phyloP scores from a whole-genome alignment of 2,113 vertebrate genomes.

The Cercopithecus mona region DNA sequence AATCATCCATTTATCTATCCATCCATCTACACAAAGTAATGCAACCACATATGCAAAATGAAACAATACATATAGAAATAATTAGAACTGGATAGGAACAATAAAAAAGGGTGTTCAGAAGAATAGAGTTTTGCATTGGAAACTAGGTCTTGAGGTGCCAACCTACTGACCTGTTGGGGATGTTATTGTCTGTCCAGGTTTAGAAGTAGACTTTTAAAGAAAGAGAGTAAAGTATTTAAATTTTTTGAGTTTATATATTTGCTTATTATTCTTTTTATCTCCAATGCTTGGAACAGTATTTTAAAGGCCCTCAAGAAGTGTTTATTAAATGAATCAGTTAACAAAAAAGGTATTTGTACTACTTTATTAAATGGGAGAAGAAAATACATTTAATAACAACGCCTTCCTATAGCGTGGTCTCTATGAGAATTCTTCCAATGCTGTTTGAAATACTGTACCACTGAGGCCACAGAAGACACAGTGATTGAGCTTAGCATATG shows the following conservation, averaged over 20 bases:
- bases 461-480: not conserved
- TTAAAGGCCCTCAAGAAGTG: constrained; percentile 20
- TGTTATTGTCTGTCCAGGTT: not conserved
- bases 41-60: not conserved
- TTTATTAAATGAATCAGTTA: not conserved
- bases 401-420: not conserved
- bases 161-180: not conserved
- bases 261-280: not conserved
- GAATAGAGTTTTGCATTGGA: not conserved
- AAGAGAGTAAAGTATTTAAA: not conserved
- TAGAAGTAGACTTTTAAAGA: constrained; percentile 21
- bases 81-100: not conserved
- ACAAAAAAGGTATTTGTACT: not conserved
- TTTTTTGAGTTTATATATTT: not conserved
- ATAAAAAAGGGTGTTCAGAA: not conserved
- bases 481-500: not conserved
- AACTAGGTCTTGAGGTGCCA: not conserved
- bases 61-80: not conserved
- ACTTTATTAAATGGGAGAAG: not conserved
- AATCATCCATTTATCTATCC: not conserved
- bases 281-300: not conserved
- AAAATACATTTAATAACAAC: not conserved
- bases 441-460: not conserved
- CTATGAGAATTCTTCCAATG: not conserved
- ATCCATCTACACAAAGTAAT: not conserved